Conservation (phyloP, 2,113 vertebrate genomes). For the Odontesthes bonariensis region DNA sequence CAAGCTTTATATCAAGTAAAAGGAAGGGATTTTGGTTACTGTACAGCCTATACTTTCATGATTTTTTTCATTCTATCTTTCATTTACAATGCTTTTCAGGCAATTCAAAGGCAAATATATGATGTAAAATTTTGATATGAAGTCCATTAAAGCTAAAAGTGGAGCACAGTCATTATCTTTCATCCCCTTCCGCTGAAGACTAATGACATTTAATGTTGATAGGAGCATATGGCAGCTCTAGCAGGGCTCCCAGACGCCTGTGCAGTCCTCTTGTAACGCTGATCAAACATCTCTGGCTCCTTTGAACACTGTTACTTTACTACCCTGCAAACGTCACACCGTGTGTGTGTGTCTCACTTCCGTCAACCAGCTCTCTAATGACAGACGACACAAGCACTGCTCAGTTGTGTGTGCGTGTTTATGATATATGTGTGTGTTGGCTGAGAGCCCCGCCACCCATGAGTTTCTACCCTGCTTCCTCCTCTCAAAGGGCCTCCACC, state of each 20-base stretch:
- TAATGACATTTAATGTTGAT: slow-evolving; percentile 54
- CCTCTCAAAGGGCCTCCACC: slow-evolving; percentile 42
- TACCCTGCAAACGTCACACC: slow-evolving; percentile 61
- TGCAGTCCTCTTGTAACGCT: slow-evolving; percentile 57
- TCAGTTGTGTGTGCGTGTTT: slow-evolving; percentile 33
- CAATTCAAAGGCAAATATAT: slow-evolving; percentile 23
- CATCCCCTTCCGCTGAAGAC: slow-evolving; percentile 27
- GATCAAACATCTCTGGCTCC: slow-evolving; percentile 74
- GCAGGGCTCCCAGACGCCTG: slow-evolving; percentile 59
- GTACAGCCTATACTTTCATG: background rate
- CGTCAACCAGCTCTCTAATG: slow-evolving; percentile 70
- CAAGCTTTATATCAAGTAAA: background rate
- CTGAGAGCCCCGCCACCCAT: slow-evolving; percentile 67
- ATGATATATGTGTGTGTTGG: slow-evolving; percentile 51
- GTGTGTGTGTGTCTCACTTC: slow-evolving; percentile 64
- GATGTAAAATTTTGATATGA: slow-evolving; percentile 36
- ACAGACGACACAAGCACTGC: slow-evolving; percentile 64
- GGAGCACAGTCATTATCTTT: slow-evolving; percentile 31
- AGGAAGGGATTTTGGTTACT: background rate
- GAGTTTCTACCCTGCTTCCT: slow-evolving; percentile 58
- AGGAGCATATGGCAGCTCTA: slow-evolving; percentile 39
- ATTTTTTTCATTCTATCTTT: background rate
- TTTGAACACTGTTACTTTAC: slow-evolving; percentile 81
- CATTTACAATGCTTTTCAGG: background rate
- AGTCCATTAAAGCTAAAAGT: slow-evolving; percentile 49